Conservation (phyloP, 2,113 vertebrate genomes). For the Suricata suricatta region DNA sequence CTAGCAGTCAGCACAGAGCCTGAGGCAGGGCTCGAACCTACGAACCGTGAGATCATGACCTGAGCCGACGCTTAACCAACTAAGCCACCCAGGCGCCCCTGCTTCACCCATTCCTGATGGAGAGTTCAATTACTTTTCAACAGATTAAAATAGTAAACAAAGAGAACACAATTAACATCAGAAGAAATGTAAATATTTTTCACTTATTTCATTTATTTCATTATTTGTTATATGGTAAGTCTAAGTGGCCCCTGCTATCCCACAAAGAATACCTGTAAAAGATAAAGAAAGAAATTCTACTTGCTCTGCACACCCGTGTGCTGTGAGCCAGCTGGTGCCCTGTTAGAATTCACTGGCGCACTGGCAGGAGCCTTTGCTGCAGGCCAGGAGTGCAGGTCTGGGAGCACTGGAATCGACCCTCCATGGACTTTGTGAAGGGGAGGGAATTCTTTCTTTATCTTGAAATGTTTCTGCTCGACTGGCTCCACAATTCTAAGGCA, state of each 20-base stretch:
- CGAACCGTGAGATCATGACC: too few species aligned
- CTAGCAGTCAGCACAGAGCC: too few species aligned
- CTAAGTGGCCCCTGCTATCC: neutral
- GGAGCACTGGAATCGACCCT: accelerated
- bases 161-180: neutral
- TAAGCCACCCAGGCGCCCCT: too few species aligned
- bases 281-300: neutral
- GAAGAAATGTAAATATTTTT: neutral
- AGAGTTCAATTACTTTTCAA: neutral
- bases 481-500: neutral
- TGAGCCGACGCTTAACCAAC: too few species aligned
- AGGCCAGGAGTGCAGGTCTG: neutral
- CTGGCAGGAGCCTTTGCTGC: neutral
- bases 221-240: too few species aligned
- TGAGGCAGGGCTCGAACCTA: too few species aligned
- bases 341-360: neutral
- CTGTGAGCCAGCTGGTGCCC: neutral
- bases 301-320: neutral
- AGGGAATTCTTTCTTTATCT: neutral
- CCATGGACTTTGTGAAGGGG: accelerated
- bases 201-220: too few species aligned
- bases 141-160: neutral
- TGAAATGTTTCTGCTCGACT: neutral
- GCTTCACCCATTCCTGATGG: neutral
- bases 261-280: neutral